These are phyloP conservation scores for Trichogramma dendrolimi DNA, from an alignment of 2,888 invertebrate genomes.

Conservation along the genomic window DNA sequence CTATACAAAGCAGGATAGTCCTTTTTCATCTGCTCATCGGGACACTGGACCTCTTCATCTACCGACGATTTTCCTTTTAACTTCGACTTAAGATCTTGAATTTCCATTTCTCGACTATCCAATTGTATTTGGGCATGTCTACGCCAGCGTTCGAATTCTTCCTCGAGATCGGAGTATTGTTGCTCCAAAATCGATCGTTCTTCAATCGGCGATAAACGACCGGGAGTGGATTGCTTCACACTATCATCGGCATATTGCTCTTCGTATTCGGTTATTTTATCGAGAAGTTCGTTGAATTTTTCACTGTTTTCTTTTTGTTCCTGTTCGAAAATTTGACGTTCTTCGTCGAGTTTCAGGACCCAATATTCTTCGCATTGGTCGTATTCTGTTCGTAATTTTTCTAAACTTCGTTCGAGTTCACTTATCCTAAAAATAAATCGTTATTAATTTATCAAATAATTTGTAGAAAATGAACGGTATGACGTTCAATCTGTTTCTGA, in stretches of 20 bases:
- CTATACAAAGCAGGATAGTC: conserved; percentile 17
- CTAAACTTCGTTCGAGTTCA: conserved; percentile 70
- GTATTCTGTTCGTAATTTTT: conserved; percentile 71
- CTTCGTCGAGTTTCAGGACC: conserved; percentile 73
- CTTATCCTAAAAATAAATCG: conserved; percentile 52
- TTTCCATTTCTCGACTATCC: conserved; percentile 58
- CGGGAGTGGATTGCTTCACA: conserved; percentile 50
- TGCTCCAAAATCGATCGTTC: conserved; percentile 70
- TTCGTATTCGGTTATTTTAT: conserved; percentile 76
- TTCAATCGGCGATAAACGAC: conserved; percentile 70
- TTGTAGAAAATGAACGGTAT: neutral
- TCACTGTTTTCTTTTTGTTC: conserved; percentile 74
- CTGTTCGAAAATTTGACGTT: conserved; percentile 69
- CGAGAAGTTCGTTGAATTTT: conserved; percentile 68
- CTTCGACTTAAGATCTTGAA: conserved; percentile 53
- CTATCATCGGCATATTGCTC: conserved; percentile 62
- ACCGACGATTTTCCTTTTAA: conserved; percentile 21
- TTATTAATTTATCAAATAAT: neutral
- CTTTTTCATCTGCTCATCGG: conserved; percentile 31
- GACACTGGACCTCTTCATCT: conserved; percentile 39
- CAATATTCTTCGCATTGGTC: conserved; percentile 86
- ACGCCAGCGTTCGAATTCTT: conserved; percentile 63
- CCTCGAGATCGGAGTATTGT: conserved; percentile 67
- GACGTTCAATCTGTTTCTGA: neutral
- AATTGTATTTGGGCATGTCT: conserved; percentile 55